Evolutionary conservation across 2,797 vertebrate genomes (phyloP), one percentile per base, ranked within the genome.

Genomic region (Allobates femoralis): DNA sequence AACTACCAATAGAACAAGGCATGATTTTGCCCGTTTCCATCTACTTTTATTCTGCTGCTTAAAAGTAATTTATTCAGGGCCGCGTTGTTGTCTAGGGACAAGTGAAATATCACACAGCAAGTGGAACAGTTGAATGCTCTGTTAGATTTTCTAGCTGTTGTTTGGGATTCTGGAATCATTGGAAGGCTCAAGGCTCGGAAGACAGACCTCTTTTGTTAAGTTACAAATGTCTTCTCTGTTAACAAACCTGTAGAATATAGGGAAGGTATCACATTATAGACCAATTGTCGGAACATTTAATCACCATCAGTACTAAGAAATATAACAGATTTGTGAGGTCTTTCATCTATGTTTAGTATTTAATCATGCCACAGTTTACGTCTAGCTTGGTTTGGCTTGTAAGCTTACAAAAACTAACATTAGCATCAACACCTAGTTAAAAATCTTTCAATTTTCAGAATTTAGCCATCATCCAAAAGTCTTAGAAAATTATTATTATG

Each of bases 181-280:
- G 46, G 88, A 91, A 89, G 91, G 79, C 88, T 71, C n/a, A 78
- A 89, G 84, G 80, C 88, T 92, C 89, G 60, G 34, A 73, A 73
- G 86, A 90, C 85, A 89, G 86, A 88, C 90, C 81, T 50, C 23
- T 26, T 92, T 91, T 92, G 88, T 92, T 90, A 71, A 85, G 71
- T 69, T 76, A 41, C 90, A 89, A 90, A 88, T 87, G 62, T 90
- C 88, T 91, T 30, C 28, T 90, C 85, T 62, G 82, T 90, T 91
- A 92, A 71, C 84, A 89, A 73, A 88, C 76, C 53, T 5, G 90
- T 90, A 81, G 91, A 89, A 67, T 88, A 46, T 46, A 64, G 62
- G 55, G 90, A 81, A 85, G 79, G 37, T 23, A 84, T 87, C 1
- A 21, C 41, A 85, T 91, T 89, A 79, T 87, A 89, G 23, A 37